Percentiles rank a stretch among this genome's conserved stretches.
Conservation (phyloP, 2,888 invertebrate genomes). For the Noctua fimbriata region DNA sequence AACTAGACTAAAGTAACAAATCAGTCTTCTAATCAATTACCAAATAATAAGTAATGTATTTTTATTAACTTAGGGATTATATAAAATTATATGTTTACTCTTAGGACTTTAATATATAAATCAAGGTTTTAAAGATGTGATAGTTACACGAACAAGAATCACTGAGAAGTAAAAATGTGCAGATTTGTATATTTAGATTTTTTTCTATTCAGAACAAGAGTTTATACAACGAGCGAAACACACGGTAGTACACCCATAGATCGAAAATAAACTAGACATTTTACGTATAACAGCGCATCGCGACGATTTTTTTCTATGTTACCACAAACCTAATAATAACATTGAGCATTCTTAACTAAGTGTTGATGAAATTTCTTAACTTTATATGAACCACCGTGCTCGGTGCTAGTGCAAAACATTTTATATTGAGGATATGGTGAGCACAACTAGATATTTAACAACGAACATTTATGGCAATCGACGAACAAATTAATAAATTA, state of each 20-base stretch:
- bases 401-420: conserved; percentile 86
- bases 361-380: conserved; percentile 78
- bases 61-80: conserved; percentile 79
- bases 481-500: conserved; percentile 82
- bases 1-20: conserved; percentile 90
- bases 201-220: conserved; percentile 59
- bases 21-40: conserved; percentile 89
- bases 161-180: conserved; percentile 60
- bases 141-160: conserved; percentile 48
- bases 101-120: conserved; percentile 62
- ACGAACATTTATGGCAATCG: conserved; percentile 87
- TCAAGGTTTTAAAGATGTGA: conserved; percentile 52
- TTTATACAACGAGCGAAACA: conserved; percentile 51
- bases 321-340: conserved; percentile 78
- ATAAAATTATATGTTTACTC: conserved; percentile 61
- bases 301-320: conserved; percentile 72
- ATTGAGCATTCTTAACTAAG: conserved; percentile 88
- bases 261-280: conserved; percentile 70
- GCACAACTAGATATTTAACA: conserved; percentile 83
- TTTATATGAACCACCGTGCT: conserved; percentile 85
- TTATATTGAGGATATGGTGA: conserved; percentile 79
- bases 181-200: conserved; percentile 62
- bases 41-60: conserved; percentile 84
- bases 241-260: conserved; percentile 58
- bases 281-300: conserved; percentile 79